Conservation (phyloP, 1,140 invertebrate species). For the Lordiphosa clarofinis region DNA sequence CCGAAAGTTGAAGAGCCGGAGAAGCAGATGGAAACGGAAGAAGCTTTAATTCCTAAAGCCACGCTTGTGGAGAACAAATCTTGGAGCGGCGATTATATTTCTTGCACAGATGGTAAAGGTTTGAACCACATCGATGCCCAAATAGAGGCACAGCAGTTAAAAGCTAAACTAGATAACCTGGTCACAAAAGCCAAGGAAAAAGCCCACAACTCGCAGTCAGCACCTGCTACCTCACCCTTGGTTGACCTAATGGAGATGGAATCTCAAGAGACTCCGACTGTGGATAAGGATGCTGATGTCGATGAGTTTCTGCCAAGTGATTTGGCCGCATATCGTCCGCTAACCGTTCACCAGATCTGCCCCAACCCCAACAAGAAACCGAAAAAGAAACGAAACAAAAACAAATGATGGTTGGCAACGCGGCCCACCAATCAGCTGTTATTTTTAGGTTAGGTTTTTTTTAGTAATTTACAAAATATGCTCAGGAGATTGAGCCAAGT, state of each 20-base stretch:
- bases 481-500: slow-evolving; percentile 48
- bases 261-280: neutral
- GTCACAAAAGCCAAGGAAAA: slow-evolving; percentile 23
- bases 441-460: slow-evolving; percentile 56
- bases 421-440: slow-evolving; percentile 46
- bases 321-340: slow-evolving; percentile 37
- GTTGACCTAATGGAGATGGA: slow-evolving; percentile 33
- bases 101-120: slow-evolving; percentile 15
- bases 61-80: neutral
- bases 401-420: slow-evolving; percentile 49
- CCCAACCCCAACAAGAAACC: slow-evolving; percentile 62
- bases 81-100: slow-evolving; percentile 50
- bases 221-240: neutral
- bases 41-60: neutral
- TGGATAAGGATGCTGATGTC: slow-evolving; percentile 31
- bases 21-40: neutral
- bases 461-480: slow-evolving; percentile 49
- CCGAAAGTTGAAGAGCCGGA: neutral
- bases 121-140: slow-evolving; percentile 31
- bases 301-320: slow-evolving; percentile 49
- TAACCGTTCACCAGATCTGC: slow-evolving; percentile 45
- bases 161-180: slow-evolving; percentile 36
- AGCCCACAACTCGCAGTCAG: neutral
- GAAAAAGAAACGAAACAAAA: slow-evolving; percentile 66
- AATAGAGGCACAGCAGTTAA: slow-evolving; percentile 36